Percentiles rank a stretch among this genome's conserved stretches.
phyloP scores from a whole-genome alignment of 64 coral and sea anemone species.

The Orbicella faveolata region DNA sequence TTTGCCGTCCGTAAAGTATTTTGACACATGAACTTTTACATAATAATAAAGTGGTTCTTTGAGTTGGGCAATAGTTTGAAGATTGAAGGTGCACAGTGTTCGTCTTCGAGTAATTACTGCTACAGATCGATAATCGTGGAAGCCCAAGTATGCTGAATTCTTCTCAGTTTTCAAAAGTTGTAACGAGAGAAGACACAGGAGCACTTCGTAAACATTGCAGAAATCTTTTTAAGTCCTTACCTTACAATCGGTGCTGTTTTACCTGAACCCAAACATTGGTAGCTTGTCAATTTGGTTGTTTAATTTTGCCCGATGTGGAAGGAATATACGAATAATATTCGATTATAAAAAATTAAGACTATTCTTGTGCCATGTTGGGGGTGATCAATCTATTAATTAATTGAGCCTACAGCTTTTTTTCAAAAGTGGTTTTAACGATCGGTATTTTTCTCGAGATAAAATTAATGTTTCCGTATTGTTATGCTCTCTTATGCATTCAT shows the following conservation, averaged over 20 bases:
- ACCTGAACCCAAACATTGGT: background rate
- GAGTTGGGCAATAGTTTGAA: background rate
- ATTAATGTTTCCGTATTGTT: background rate
- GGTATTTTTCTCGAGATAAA: background rate
- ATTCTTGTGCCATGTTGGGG: background rate
- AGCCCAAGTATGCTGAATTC: background rate
- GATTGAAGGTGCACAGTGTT: background rate
- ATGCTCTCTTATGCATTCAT: background rate
- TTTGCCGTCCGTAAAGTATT: slow-evolving; percentile 15
- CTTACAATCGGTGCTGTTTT: background rate
- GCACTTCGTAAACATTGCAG: slow-evolving; percentile 4
- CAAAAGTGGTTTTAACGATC: background rate
- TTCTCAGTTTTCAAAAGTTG: background rate
- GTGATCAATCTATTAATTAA: background rate
- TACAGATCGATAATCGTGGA: background rate
- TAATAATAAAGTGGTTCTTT: background rate
- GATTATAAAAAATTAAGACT: background rate
- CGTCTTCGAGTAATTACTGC: background rate
- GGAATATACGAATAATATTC: background rate
- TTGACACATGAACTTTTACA: slow-evolving; percentile 32
- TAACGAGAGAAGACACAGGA: background rate
- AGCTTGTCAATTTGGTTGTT: background rate
- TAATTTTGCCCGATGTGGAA: background rate
- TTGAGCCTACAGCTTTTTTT: background rate
- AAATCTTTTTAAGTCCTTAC: slow-evolving; percentile 5